Conservation (phyloP, 2,888 invertebrate species). For the Macrostomum cliftonense region DNA sequence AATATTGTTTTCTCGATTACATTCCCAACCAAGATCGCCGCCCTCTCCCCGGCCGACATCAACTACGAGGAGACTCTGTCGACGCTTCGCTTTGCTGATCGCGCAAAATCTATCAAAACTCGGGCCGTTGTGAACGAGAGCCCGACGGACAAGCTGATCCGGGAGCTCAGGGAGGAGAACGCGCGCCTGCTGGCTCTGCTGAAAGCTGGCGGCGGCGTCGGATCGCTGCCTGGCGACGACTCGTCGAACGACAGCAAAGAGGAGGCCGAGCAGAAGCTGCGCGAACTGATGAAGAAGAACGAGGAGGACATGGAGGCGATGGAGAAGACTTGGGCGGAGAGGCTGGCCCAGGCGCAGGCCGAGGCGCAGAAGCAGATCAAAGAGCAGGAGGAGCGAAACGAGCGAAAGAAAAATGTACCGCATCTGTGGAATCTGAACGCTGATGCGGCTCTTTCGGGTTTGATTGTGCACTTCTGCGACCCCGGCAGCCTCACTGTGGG, state of each 20-base stretch:
- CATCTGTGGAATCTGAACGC: slow-evolving; percentile 44
- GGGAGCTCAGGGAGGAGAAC: slow-evolving; percentile 44
- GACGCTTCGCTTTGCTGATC: slow-evolving; percentile 39
- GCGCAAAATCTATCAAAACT: slow-evolving; percentile 45
- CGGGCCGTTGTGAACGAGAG: slow-evolving; percentile 44
- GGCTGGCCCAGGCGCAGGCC: slow-evolving; percentile 24
- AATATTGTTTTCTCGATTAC: too few species aligned
- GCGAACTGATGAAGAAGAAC: slow-evolving; percentile 39
- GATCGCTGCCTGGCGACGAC: slow-evolving; percentile 18
- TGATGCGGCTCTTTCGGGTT: slow-evolving; percentile 42
- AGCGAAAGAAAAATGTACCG: slow-evolving; percentile 37
- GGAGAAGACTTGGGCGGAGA: slow-evolving; percentile 38
- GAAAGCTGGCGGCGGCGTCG: slow-evolving; percentile 29
- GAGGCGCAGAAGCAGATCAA: neutral
- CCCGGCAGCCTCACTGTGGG: slow-evolving; percentile 15
- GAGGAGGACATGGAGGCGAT: slow-evolving; percentile 41
- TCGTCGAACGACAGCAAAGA: slow-evolving; percentile 21
- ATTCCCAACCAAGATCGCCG: slow-evolving; percentile 39
- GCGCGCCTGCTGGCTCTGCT: slow-evolving; percentile 39
- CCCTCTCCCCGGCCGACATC: slow-evolving; percentile 42
- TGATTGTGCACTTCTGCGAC: slow-evolving; percentile 39
- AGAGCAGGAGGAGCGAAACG: slow-evolving; percentile 14
- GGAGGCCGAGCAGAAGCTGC: slow-evolving; percentile 32
- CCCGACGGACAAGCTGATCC: slow-evolving; percentile 42
- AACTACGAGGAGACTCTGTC: slow-evolving; percentile 42